Percentiles rank a stretch among this genome's conserved stretches.
Conservation (phyloP, 2,797 vertebrate species). For the Lophotriccus pileatus region DNA sequence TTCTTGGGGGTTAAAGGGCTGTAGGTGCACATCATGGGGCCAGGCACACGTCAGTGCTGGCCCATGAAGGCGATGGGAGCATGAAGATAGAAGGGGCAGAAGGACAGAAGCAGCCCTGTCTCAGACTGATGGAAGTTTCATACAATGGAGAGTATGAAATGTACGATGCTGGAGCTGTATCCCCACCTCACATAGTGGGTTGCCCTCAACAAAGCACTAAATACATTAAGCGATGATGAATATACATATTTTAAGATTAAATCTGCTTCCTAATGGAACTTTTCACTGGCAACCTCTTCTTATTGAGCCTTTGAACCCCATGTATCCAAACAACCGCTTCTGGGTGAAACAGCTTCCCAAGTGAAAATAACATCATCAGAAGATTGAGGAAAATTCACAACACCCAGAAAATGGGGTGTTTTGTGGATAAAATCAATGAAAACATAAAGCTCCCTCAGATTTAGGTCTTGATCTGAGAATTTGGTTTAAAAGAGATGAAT, state of each 20-base stretch:
- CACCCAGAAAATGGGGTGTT: background rate
- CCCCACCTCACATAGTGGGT: background rate
- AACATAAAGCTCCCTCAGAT: background rate
- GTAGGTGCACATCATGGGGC: too few relatives aligned
- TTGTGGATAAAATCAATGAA: background rate
- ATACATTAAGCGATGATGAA: background rate
- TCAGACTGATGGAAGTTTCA: background rate
- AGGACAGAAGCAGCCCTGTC: background rate
- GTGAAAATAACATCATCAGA: background rate
- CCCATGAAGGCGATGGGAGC: background rate
- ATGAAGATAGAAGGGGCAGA: background rate
- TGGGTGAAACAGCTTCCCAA: background rate
- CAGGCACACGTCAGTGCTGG: rapidly evolving
- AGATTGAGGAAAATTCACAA: background rate
- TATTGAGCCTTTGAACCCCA: background rate
- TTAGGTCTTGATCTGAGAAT: background rate
- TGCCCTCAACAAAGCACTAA: background rate
- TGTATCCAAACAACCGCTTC: background rate
- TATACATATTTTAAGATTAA: constrained; percentile 8
- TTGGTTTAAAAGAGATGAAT: background rate
- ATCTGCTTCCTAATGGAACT: constrained; percentile 18
- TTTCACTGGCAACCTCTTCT: background rate
- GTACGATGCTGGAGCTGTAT: background rate
- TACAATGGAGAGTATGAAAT: background rate
- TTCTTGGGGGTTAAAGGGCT: background rate